Conservation (phyloP, 1,140 invertebrate genomes). For the Uloborus diversus region DNA sequence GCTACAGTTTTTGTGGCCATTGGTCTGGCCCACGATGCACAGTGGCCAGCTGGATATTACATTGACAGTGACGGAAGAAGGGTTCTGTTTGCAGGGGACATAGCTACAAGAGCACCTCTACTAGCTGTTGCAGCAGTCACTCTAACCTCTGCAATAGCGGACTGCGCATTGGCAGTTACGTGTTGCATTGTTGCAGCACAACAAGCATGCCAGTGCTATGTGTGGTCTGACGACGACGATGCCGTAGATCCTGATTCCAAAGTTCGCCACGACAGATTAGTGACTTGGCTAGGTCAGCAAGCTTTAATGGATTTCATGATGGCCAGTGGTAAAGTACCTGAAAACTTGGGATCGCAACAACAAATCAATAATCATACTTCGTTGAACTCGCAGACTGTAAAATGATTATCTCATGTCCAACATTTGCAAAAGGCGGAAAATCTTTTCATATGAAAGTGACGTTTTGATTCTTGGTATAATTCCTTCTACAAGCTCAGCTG, state of each 20-base stretch:
- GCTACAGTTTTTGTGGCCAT: slow-evolving; percentile 61
- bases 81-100: slow-evolving; percentile 49
- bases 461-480: too few relatives aligned
- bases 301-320: slow-evolving; percentile 51
- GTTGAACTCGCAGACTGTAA: neutral
- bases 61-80: slow-evolving; percentile 58
- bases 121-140: slow-evolving; percentile 57
- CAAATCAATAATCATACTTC: neutral
- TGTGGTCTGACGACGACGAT: slow-evolving; percentile 48
- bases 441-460: too few relatives aligned
- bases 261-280: slow-evolving; percentile 56
- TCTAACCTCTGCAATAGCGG: slow-evolving; percentile 55
- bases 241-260: slow-evolving; percentile 51
- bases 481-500: too few relatives aligned
- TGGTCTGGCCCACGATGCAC: slow-evolving; percentile 59
- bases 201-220: slow-evolving; percentile 58
- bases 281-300: slow-evolving; percentile 58
- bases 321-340: slow-evolving; percentile 39
- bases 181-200: slow-evolving; percentile 56
- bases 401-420: too few relatives aligned
- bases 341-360: neutral
- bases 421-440: too few relatives aligned
- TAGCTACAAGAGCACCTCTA: slow-evolving; percentile 49
- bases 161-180: slow-evolving; percentile 57
- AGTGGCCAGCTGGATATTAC: slow-evolving; percentile 59